Evolutionary conservation across 1,140 invertebrate genomes (phyloP).

Genomic region (Drosophila micromelanica): DNA sequence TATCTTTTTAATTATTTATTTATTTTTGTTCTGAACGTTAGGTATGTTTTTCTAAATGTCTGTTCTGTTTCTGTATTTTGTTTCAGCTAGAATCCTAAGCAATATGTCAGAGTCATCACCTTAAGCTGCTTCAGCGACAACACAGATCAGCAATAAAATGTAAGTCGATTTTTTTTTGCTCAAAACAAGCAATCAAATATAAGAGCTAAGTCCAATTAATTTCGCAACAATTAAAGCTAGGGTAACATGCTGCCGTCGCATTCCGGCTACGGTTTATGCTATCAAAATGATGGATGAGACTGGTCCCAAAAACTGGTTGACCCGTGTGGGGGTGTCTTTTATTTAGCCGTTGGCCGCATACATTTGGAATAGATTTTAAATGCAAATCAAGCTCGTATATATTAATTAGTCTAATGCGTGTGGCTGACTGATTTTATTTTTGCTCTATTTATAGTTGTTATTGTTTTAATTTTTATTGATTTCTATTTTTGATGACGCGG

Average conservation of each 20-base stretch:
- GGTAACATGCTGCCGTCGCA: conserved; percentile 27
- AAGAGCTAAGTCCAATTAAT: conserved; percentile 46
- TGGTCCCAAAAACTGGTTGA: conserved; percentile 66
- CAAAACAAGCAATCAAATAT: conserved; percentile 41
- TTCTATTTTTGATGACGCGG: conserved; percentile 55
- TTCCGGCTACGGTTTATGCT: conserved; percentile 57
- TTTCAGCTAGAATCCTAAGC: conserved; percentile 57
- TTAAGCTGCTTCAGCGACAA: conserved; percentile 22
- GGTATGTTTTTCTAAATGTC: conserved; percentile 40
- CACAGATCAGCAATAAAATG: conserved; percentile 40
- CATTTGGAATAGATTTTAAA: conserved; percentile 68
- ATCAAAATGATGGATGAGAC: conserved; percentile 78
- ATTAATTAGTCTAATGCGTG: conserved; percentile 74
- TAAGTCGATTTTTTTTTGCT: conserved; percentile 51
- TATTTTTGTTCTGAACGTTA: conserved; percentile 35
- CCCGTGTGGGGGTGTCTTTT: conserved; percentile 55
- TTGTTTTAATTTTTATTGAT: conserved; percentile 53
- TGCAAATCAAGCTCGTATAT: conserved; percentile 70
- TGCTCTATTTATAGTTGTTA: conserved; percentile 23
- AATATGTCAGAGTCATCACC: conserved; percentile 60
- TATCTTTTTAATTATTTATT: conserved; percentile 50
- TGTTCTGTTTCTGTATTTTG: conserved; percentile 43
- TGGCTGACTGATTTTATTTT: conserved; percentile 47
- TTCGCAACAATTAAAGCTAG: conserved; percentile 54
- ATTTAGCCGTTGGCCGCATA: conserved; percentile 44